Conservation (phyloP, 1,140 invertebrate species). For the Drosophila sturtevanti region DNA sequence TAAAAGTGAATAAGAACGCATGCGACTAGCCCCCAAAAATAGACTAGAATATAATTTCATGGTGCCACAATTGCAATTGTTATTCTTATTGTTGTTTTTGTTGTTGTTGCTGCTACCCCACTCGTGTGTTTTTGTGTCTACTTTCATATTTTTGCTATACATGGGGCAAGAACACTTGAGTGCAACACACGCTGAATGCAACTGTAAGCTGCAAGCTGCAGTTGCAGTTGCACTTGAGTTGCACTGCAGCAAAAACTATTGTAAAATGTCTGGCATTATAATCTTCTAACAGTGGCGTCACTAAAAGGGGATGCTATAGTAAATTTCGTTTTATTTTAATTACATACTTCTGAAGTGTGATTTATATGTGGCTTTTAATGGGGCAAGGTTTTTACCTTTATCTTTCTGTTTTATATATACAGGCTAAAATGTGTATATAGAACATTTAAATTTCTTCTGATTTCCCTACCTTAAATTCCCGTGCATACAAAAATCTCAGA, state of each 20-base stretch:
- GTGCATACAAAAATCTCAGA: no score
- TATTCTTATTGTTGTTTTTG: constrained; percentile 21
- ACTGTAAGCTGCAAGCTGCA: constrained; percentile 13
- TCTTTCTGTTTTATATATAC: no score
- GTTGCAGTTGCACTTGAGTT: constrained; percentile 62
- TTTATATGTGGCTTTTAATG: not conserved
- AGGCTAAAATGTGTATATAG: no score
- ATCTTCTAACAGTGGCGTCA: constrained; percentile 43
- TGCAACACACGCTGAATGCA: constrained; percentile 1
- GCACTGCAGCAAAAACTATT: constrained; percentile 31
- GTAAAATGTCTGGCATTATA: constrained; percentile 58
- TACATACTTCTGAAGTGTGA: no score
- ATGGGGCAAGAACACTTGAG: constrained; percentile 46
- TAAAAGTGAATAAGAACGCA: not conserved
- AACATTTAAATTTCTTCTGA: no score
- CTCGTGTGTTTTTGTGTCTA: constrained; percentile 14
- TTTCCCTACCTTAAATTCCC: no score
- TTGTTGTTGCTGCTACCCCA: constrained; percentile 35
- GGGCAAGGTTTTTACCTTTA: no score
- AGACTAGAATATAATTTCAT: constrained; percentile 44
- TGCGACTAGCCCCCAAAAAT: constrained; percentile 5
- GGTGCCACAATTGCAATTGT: constrained; percentile 32
- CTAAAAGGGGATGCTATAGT: not conserved
- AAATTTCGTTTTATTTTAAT: no score
- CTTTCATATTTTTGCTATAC: constrained; percentile 19